Base-by-base conservation (phyloP, 2,113 vertebrate genomes). In the Perccottus glenii region DNA sequence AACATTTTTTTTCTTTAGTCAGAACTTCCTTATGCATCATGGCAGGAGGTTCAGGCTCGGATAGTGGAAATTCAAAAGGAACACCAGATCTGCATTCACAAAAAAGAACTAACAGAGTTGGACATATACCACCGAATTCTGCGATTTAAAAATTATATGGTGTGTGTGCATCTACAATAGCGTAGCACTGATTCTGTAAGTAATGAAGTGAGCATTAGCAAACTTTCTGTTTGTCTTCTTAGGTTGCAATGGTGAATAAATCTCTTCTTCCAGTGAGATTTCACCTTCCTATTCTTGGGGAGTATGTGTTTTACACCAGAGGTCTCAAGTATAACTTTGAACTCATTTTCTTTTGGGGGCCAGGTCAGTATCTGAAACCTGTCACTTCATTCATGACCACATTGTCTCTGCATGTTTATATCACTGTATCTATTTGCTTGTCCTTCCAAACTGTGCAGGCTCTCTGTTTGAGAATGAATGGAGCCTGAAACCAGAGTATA, bases 301-400 rank as follows among this genome's bases (percentile, higher is more conserved):
- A 98, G 38, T 90, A 70, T 0, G 93, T 98, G 70, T 99, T 99
- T 88, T 98, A 95, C 84, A 99, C 96, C 0, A 95, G 96, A 0
- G 98, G 98, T 44, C 96, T 99, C 77, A 98, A 99, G 88, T 99
- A 99, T 91, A 99, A 99, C 91, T 98, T 98, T 0, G 97, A 99
- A 90, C 94, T 99, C 55, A 99, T 99, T 86, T 98, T 99, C 77
- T 98, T 99, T 83, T 99, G 98, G 98, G 98, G 98, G 0, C 97
- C 98, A 0, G 97, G 97, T 91, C 33, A 50, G 78, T 84, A 42
- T 51, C 9, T 61, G 32, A 43, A 32, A 5, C 2, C 11, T 71
- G n/a, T 15, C 11, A 62, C 70, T 67, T 2, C 9, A 47, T 47
- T 19, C 19, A 59, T 16, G 27, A 11, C 5, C 16, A 11, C 0